Conservation (phyloP, 30 jellyfish, hydroid and myxozoan species). For the Aurelia aurita region DNA sequence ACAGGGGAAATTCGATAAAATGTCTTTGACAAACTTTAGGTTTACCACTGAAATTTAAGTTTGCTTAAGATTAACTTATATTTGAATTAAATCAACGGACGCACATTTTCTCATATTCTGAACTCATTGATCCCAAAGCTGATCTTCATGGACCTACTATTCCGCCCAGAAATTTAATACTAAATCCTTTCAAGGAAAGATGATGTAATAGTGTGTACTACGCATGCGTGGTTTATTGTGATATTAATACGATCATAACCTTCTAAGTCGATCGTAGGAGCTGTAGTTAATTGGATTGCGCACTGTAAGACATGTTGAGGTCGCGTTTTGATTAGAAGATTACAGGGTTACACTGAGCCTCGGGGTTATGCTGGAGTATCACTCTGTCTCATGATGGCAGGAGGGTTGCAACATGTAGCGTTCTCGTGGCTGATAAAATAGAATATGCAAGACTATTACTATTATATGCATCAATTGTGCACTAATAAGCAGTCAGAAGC, state of each 20-base stretch:
- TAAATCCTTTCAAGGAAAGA: conserved; percentile 31
- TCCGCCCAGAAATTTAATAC: conserved; percentile 69
- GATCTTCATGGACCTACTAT: conserved; percentile 21
- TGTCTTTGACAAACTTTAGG: conserved; percentile 36
- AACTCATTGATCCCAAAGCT: conserved; percentile 6
- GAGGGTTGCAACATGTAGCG: too few species aligned
- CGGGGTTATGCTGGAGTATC: not conserved
- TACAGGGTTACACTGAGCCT: conserved; percentile 16
- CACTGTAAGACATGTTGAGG: conserved; percentile 36
- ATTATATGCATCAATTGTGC: too few species aligned
- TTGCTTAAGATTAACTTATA: conserved; percentile 36
- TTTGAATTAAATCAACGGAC: conserved; percentile 5
- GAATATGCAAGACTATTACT: too few species aligned
- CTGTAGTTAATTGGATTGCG: conserved; percentile 53
- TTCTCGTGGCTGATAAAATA: too few species aligned
- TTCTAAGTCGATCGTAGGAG: conserved; percentile 51
- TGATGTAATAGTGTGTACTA: conserved; percentile 33
- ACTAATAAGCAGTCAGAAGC: too few species aligned
- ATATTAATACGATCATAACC: conserved; percentile 33
- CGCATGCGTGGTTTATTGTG: conserved; percentile 65
- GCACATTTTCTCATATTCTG: not conserved
- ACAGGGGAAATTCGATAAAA: not conserved
- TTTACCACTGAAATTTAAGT: conserved; percentile 53
- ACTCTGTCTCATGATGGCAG: too few species aligned
- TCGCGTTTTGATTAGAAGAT: conserved; percentile 58